Evolutionary conservation across 2,113 vertebrate species (phyloP), one percentile per base, ranked within the genome.

Genomic region (Hippolais icterina): DNA sequence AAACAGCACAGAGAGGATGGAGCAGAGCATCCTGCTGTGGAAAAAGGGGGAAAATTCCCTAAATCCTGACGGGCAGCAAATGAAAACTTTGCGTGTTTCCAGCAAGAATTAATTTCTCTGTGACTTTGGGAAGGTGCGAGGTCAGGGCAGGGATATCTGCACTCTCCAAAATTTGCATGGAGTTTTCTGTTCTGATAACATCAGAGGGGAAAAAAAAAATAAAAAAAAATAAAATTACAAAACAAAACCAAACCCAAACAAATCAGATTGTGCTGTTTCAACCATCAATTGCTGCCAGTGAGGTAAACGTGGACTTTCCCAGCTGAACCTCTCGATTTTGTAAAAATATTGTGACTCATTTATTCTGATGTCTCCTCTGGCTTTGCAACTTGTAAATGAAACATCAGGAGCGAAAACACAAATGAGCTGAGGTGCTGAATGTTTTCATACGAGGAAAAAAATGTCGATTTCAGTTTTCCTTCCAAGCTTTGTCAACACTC

Each of bases 321-420:
- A 28, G 46, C 63, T 7, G 3, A 89, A 33, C 19, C n/a, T 35
- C 68, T 78, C 24, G 4, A 47, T 20, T 20, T 39, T 4, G 35
- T 33, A 54, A 81, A 76, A 91, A 96, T 65, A 49, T 28, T 25
- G 25, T 95, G 90, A 93, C 85, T 94, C 92, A 94, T 29, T 84
- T 61, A 15, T 91, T 95, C 90, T 90, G 49, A 25, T 56, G 50
- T 59, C 87, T 70, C 81, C 72, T 23, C 71, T 59, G 37, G 17
- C 18, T 76, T 57, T 12, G 35, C 3, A 41, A 12, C 27, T 53
- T 3, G 5, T 11, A 18, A 87, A 59, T 15, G 29, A 68, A 90
- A 44, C 57, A 15, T 13, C 5, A 31, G 46, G 83, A 88, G 65
- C 2, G n/a, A 52, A 23, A 0, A 9, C 76, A 18, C 37, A 17